Evolutionary conservation across 2,888 invertebrate species (phyloP).

Genomic region (Acanthacorydalis orientalis): DNA sequence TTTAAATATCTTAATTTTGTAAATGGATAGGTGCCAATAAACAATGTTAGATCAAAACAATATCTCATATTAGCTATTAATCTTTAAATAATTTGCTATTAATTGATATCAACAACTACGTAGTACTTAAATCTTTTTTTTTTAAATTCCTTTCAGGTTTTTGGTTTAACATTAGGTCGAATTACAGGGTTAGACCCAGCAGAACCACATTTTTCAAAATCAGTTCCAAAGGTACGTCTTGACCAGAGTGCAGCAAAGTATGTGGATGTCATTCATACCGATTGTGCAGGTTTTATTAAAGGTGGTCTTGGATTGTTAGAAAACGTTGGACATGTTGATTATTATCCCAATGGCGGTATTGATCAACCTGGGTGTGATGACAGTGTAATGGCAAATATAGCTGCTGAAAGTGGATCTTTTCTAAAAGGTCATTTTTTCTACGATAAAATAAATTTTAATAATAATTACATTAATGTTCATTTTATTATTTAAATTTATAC

Average conservation of each 20-base stretch:
- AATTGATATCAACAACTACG: too few relatives aligned
- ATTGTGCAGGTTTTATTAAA: constrained; percentile 59
- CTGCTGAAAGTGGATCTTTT: constrained; percentile 42
- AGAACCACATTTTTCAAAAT: constrained; percentile 75
- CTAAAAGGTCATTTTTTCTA: constrained; percentile 28
- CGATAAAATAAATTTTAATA: background rate
- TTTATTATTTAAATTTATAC: constrained; percentile 8
- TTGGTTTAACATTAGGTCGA: constrained; percentile 52
- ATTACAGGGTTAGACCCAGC: constrained; percentile 86
- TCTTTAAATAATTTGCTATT: too few relatives aligned
- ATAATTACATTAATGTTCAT: background rate
- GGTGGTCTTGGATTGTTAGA: constrained; percentile 68
- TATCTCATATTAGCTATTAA: too few relatives aligned
- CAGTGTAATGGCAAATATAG: constrained; percentile 44
- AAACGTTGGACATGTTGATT: constrained; percentile 76
- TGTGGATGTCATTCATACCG: constrained; percentile 83
- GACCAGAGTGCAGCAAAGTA: constrained; percentile 75
- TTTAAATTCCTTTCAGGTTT: constrained; percentile 43
- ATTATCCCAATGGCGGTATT: constrained; percentile 79
- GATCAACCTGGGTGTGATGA: constrained; percentile 54
- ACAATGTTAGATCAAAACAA: too few relatives aligned
- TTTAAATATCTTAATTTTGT: too few relatives aligned
- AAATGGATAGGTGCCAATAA: too few relatives aligned
- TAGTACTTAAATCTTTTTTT: too few relatives aligned
- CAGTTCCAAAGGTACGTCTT: constrained; percentile 61